phyloP scores from a whole-genome alignment of 2,888 invertebrate genomes.

The Sminthurinus aureus region DNA sequence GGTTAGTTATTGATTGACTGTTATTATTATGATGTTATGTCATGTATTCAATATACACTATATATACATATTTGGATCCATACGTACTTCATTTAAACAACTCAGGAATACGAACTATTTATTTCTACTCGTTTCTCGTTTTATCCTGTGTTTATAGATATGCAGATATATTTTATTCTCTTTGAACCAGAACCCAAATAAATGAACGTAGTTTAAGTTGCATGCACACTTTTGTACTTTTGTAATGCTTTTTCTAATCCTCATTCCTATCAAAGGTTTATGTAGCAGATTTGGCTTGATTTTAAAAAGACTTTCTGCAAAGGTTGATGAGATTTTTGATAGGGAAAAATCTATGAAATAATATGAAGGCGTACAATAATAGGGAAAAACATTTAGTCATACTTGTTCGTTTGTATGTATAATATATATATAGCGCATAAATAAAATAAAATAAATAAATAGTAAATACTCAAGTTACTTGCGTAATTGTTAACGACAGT shows the following conservation, averaged over 20 bases:
- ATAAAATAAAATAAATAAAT: too few relatives aligned
- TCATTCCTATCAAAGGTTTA: background rate
- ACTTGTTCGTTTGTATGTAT: background rate
- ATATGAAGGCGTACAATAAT: background rate
- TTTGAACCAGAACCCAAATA: background rate
- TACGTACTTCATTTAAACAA: background rate
- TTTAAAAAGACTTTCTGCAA: too few relatives aligned
- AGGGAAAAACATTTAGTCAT: background rate
- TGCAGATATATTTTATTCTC: background rate
- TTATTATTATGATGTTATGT: background rate
- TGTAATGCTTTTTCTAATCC: background rate
- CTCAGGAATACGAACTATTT: background rate
- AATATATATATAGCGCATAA: background rate
- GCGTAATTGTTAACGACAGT: too few relatives aligned
- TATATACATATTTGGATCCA: background rate
- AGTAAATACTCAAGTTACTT: too few relatives aligned
- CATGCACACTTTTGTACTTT: background rate
- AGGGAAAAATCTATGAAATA: too few relatives aligned
- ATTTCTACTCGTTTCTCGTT: background rate
- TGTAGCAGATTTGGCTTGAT: background rate
- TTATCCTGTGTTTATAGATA: too few relatives aligned
- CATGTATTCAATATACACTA: background rate
- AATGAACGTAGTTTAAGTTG: background rate
- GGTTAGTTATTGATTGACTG: constrained; percentile 26
- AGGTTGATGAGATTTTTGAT: too few relatives aligned